Evolutionary conservation across 1,140 invertebrate species (phyloP).

Genomic region (Ceratitis capitata): DNA sequence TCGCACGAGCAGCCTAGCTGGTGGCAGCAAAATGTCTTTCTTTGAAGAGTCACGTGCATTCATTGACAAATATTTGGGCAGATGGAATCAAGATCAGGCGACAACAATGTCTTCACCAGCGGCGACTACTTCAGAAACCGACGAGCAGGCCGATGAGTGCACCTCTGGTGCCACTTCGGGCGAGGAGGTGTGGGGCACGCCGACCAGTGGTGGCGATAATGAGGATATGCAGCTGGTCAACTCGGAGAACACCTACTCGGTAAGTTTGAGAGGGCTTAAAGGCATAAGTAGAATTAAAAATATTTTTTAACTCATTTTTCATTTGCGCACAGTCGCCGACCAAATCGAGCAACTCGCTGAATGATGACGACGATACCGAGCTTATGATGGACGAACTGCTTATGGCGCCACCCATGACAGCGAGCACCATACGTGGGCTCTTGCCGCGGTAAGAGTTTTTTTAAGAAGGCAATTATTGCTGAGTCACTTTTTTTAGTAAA

Average conservation of each 20-base stretch:
- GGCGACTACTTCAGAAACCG: constrained; percentile 65
- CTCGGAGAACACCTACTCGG: constrained; percentile 73
- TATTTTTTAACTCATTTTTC: neutral
- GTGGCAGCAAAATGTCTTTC: constrained; percentile 83
- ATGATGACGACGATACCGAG: constrained; percentile 74
- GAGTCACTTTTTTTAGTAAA: no score
- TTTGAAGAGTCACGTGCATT: constrained; percentile 71
- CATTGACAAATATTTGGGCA: constrained; percentile 63
- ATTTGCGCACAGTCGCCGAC: constrained; percentile 69
- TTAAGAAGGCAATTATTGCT: no score
- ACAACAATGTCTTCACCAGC: constrained; percentile 45
- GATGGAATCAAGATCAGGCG: constrained; percentile 61
- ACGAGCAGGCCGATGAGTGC: constrained; percentile 71
- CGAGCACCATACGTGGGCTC: constrained; percentile 72
- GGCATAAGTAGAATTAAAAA: neutral
- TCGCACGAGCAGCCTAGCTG: constrained; percentile 79
- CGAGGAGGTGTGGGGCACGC: constrained; percentile 86
- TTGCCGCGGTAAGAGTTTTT: constrained; percentile 72
- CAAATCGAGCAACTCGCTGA: constrained; percentile 73
- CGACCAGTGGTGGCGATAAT: constrained; percentile 81
- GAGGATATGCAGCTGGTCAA: constrained; percentile 75
- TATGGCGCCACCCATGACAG: constrained; percentile 75
- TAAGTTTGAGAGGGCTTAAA: constrained; percentile 63
- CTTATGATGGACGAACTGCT: constrained; percentile 78
- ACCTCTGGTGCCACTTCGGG: constrained; percentile 82